Evolutionary conservation across 2,113 vertebrate species (phyloP), one percentile per base, ranked within the genome.

Genomic region (Ursus arctos): DNA sequence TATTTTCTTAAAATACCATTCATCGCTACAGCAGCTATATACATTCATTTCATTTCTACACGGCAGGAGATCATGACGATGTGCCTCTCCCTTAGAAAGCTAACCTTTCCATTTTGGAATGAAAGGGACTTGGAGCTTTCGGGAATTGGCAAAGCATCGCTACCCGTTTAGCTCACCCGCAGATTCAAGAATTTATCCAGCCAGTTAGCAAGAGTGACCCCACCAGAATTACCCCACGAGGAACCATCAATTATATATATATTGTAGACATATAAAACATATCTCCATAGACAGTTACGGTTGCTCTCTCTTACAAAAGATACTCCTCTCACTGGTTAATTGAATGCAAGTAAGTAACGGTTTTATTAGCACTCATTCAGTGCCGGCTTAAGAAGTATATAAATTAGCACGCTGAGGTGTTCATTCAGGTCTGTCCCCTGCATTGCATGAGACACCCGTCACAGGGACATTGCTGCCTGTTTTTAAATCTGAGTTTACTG

Each of bases 1-100:
- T 99, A 99, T 98, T 99, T 97, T 98, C 98, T 98, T 98, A 91
- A 98, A 98, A 98, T 2, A 21, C 74, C 53, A 98, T 76, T 98
- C 97, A 80, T 98, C 76, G 94, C 93, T 79, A 98, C 67, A 98
- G 94, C 81, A 98, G 97, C 98, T 93, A 99, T 65, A 98, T 16
- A 77, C 88, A 98, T 86, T 84, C 97, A 97, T 92, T 88, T 97
- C 81, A 98, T 96, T 67, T 92, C 97, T 96, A 98, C 13, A 88
- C 74, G 36, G 28, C n/a, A 22, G 53, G 22, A 19, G 40, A 13
- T 33, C n/a, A 11, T 2, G 31, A 40, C 4, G 24, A 31, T 0
- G 15, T 2, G 36, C 0, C 33, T 13, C 49, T n/a, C 40, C 76
- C 81, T 84, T 40, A 57, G 1, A 47, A 55, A 53, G 24, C 49